These are phyloP conservation scores for Zaprionus lachaisei DNA, from an alignment of 1,140 invertebrate species.

Conservation along the genomic window DNA sequence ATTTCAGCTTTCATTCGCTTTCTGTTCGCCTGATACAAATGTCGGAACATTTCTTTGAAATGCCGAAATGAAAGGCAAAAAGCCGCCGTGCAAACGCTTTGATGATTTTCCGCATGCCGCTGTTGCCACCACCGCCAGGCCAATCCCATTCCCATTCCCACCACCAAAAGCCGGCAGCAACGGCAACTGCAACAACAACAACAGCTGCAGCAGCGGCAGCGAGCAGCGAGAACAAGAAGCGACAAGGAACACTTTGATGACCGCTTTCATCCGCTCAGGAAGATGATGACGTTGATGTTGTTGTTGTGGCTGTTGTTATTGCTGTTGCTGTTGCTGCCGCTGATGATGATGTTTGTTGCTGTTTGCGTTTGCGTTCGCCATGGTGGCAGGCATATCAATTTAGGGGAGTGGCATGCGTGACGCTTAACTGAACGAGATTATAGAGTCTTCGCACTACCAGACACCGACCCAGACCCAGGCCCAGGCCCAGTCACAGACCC, in stretches of 20 bases:
- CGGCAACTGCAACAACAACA: constrained; percentile 20
- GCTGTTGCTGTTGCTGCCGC: constrained; percentile 67
- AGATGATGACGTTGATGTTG: constrained; percentile 74
- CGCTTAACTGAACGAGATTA: constrained; percentile 79
- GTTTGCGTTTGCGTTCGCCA: constrained; percentile 64
- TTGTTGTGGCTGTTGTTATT: constrained; percentile 66
- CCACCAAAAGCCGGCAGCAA: constrained; percentile 26
- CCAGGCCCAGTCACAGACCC: not conserved
- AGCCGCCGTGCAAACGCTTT: constrained; percentile 76
- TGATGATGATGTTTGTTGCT: constrained; percentile 75
- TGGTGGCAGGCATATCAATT: constrained; percentile 73
- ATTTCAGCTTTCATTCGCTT: constrained; percentile 62
- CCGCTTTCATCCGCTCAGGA: constrained; percentile 64
- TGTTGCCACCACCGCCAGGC: constrained; percentile 44
- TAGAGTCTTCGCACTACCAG: constrained; percentile 59
- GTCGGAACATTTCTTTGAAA: constrained; percentile 82
- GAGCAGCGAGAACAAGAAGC: constrained; percentile 32
- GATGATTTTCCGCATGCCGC: constrained; percentile 78
- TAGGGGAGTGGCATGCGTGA: constrained; percentile 81
- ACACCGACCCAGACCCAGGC: constrained; percentile 5
- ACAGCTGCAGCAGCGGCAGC: constrained; percentile 36
- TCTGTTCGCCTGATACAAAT: constrained; percentile 76
- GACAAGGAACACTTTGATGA: constrained; percentile 63
- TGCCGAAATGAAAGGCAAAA: constrained; percentile 75
- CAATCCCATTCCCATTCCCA: constrained; percentile 24